Percentiles rank a stretch among this genome's conserved stretches.
Conservation (phyloP, 2,113 vertebrate genomes). For the Puffinus mauretanicus region DNA sequence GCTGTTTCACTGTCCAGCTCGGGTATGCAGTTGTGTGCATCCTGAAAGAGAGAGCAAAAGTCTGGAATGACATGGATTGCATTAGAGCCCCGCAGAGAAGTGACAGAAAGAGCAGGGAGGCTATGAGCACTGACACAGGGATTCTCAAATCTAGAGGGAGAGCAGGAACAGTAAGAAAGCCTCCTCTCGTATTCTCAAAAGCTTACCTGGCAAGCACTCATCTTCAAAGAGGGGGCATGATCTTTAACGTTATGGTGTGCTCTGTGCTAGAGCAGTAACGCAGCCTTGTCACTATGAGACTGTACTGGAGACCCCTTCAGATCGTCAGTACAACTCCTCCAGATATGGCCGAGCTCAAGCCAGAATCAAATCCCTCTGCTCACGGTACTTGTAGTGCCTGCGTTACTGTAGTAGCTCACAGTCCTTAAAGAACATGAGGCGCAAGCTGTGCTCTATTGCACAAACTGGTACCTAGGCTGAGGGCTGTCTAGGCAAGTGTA, state of each 20-base stretch:
- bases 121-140: neutral
- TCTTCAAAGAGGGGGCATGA: neutral
- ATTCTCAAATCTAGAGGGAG: neutral
- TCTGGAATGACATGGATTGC: neutral
- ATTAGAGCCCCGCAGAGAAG: neutral
- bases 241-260: too few relatives aligned
- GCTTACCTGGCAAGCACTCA: neutral
- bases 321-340: neutral
- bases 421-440: neutral
- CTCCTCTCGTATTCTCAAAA: neutral
- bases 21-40: constrained; percentile 97
- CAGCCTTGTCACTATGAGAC: neutral
- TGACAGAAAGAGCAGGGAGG: neutral
- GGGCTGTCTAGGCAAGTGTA: accelerated
- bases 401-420: neutral
- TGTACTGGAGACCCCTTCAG: neutral
- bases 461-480: too few relatives aligned
- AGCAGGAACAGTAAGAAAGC: neutral
- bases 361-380: neutral
- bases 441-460: neutral
- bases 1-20: constrained; percentile 93
- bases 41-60: constrained; percentile 76
- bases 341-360: neutral
- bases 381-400: accelerated
- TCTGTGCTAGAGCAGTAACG: neutral